Evolutionary conservation across 1,140 invertebrate species (phyloP).

Genomic region (Euglossa dilemma): DNA sequence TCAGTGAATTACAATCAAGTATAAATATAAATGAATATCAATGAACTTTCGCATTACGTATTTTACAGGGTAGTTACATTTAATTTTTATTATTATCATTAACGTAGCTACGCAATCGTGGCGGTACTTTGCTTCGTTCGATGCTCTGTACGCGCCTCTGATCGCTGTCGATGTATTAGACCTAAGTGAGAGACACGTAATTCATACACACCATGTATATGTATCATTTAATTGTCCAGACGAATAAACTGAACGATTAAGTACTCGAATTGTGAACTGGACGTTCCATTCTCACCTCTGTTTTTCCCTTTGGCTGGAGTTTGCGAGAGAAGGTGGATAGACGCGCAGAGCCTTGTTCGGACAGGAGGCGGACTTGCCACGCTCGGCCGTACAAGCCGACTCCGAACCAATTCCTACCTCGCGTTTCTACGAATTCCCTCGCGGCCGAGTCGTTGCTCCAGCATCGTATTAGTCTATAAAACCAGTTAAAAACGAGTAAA

Average conservation of each 20-base stretch:
- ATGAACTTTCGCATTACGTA: constrained; percentile 77
- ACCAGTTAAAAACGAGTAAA: neutral
- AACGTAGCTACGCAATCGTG: constrained; percentile 71
- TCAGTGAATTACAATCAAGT: constrained; percentile 67
- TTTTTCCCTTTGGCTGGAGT: neutral
- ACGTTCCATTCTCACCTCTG: neutral
- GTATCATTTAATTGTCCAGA: constrained; percentile 80
- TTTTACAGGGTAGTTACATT: constrained; percentile 79
- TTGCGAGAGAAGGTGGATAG: neutral
- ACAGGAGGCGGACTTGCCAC: constrained; percentile 49
- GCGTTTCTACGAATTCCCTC: neutral
- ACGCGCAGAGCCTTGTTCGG: constrained; percentile 25
- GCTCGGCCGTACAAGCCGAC: constrained; percentile 40
- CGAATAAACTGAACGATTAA: constrained; percentile 78
- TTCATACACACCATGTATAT: constrained; percentile 80
- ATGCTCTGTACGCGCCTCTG: constrained; percentile 61
- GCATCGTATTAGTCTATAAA: neutral
- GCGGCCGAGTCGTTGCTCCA: neutral
- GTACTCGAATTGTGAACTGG: constrained; percentile 52
- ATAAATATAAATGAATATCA: constrained; percentile 71
- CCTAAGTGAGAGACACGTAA: constrained; percentile 77
- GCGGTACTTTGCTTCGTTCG: constrained; percentile 49
- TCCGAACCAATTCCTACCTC: neutral
- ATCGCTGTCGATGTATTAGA: constrained; percentile 79
- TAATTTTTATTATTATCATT: constrained; percentile 74